Evolutionary conservation across 2,797 vertebrate genomes (phyloP).

Genomic region (Toxotes lorentzi): DNA sequence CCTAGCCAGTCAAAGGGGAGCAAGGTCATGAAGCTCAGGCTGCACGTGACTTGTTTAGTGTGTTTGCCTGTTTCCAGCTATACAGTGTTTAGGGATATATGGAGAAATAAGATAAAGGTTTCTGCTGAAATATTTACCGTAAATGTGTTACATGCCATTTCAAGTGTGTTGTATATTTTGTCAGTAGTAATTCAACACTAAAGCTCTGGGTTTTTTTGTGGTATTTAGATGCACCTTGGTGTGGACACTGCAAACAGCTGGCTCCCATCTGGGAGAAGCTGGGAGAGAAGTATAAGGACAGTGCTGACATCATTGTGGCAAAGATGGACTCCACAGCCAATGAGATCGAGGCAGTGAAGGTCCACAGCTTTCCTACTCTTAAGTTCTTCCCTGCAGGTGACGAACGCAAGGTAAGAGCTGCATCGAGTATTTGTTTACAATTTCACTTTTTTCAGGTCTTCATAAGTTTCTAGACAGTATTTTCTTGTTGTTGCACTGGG

Average conservation of each 20-base stretch:
- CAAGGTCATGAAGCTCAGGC: background rate
- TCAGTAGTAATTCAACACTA: background rate
- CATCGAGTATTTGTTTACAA: background rate
- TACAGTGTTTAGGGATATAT: background rate
- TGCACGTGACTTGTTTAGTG: constrained; percentile 11
- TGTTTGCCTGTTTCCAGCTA: background rate
- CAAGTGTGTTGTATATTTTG: background rate
- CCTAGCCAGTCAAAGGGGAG: background rate
- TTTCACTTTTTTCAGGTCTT: background rate
- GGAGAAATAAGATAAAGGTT: background rate
- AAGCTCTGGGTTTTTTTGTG: background rate
- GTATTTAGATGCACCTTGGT: constrained; percentile 95
- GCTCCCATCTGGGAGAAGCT: constrained; percentile 98
- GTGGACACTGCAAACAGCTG: constrained; percentile 98
- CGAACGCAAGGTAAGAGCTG: constrained; percentile 86
- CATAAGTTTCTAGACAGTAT: background rate
- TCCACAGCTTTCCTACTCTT: constrained; percentile 98
- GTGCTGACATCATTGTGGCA: constrained; percentile 88
- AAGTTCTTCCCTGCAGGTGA: constrained; percentile 95
- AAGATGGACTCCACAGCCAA: constrained; percentile 99
- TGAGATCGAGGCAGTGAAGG: constrained; percentile 95
- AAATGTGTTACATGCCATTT: background rate
- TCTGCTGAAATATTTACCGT: background rate
- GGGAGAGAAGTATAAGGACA: constrained; percentile 92
- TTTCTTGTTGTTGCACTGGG: background rate